phyloP scores from a whole-genome alignment of 1,140 invertebrate species.

The Odontomachus brunneus region DNA sequence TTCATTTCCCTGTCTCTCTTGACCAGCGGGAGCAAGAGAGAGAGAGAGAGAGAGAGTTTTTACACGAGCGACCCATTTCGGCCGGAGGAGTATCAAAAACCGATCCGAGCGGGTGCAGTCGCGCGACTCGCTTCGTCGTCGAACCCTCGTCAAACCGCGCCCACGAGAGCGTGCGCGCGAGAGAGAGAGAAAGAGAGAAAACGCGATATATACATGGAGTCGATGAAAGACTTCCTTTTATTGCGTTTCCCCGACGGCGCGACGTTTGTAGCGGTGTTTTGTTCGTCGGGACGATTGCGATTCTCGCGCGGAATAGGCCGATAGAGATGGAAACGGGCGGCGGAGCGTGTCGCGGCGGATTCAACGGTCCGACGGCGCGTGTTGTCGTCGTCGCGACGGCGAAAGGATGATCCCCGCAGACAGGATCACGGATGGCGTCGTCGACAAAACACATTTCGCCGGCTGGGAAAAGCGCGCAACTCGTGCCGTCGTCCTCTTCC shows the following conservation, averaged over 20 bases:
- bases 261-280: conserved; percentile 8
- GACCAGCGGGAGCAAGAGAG: too few relatives aligned
- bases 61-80: too few relatives aligned
- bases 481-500: conserved; percentile 27
- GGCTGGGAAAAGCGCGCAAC: conserved; percentile 42
- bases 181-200: too few relatives aligned
- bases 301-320: conserved; percentile 43
- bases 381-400: conserved; percentile 57
- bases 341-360: conserved; percentile 57
- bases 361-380: conserved; percentile 42
- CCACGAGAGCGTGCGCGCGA: too few relatives aligned
- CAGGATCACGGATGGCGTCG: conserved; percentile 66
- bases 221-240: conserved; percentile 49
- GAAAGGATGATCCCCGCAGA: conserved; percentile 66
- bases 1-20: too few relatives aligned
- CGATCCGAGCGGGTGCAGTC: too few relatives aligned
- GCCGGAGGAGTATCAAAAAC: too few relatives aligned
- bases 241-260: conserved; percentile 17
- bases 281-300: conserved; percentile 42
- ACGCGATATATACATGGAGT: neutral
- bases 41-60: too few relatives aligned
- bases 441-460: conserved; percentile 56
- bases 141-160: too few relatives aligned
- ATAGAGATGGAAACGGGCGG: conserved; percentile 48
- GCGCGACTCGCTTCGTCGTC: too few relatives aligned